Evolutionary conservation across 2,888 invertebrate genomes (phyloP).

Genomic region (Noctua comes): DNA sequence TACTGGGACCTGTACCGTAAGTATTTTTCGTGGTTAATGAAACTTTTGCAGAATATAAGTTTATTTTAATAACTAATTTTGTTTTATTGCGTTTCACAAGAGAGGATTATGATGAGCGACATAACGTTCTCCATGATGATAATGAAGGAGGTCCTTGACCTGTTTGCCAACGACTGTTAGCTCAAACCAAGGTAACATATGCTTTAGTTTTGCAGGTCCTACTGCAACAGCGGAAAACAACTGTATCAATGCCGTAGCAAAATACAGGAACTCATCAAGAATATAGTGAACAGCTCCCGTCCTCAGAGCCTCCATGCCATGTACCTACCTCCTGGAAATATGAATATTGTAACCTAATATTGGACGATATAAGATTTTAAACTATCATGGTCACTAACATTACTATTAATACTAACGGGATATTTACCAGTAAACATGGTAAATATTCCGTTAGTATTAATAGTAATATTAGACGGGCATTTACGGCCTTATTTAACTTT

Average conservation of each 20-base stretch:
- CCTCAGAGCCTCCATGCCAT: background rate
- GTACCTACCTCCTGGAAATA: too few species aligned
- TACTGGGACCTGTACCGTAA: conserved; percentile 43
- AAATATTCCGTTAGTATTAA: too few species aligned
- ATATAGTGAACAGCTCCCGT: background rate
- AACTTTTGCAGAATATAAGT: conserved; percentile 4
- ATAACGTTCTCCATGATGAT: background rate
- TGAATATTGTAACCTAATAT: background rate
- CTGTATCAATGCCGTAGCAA: background rate
- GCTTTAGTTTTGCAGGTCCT: background rate
- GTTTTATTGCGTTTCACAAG: background rate
- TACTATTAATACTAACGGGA: too few species aligned
- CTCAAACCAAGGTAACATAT: background rate
- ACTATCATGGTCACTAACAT: too few species aligned
- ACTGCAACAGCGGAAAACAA: background rate
- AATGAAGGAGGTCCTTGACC: background rate
- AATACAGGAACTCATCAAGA: background rate
- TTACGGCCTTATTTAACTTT: background rate
- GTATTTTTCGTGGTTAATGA: conserved; percentile 26
- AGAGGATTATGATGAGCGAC: background rate
- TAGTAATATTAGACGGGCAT: too few species aligned
- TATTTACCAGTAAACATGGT: too few species aligned
- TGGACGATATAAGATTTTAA: too few species aligned
- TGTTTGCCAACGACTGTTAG: background rate
- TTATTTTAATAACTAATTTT: background rate